Base-by-base conservation (phyloP, 2,797 vertebrate species). In the Cyclura pinguis region DNA sequence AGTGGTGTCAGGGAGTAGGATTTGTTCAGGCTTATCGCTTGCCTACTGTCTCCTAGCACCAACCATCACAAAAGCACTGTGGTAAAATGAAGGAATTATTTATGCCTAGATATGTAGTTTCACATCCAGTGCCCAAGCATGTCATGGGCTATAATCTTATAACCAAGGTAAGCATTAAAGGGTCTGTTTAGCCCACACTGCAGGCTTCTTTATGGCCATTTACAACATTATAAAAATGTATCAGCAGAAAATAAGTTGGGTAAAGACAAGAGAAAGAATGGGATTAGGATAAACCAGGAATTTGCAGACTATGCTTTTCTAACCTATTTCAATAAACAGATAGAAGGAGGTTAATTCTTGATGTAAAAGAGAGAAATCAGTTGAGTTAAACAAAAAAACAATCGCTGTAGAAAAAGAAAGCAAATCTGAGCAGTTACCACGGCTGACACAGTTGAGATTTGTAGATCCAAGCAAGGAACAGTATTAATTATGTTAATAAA, bases 41-140 rank as follows among this genome's bases (percentile, higher is more conserved):
- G 91, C 88, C 85, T 86, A 83, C 87, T 93, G 93, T 96, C 94
- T 96, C 95, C 85, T 94, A 94, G 96, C 93, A 92, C 92, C 93
- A 4, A 69, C 80, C 91, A 91, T 95, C 87, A 93, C 93, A 92
- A 96, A 93, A 95, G 80, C 86, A 89, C 88, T 52, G 32, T 80
- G 52, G 80, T 95, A 93, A 96, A 96, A 96, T 94, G 92, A 94
- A 95, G 93, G 92, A 85, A 93, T 95, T 96, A 90, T 97, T 97
- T 95, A 64, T 91, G 84, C 95, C 91, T 85, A 87, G 89, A 73
- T 84, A 88, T 80, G 81, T 91, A 91, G 92, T 59, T 24, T 85
- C 88, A 84, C 55, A 18, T 88, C 29, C 77, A 74, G 85, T 89
- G 88, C 87, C 90, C 52, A 92, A 95, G 90, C 55, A 84, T 94